Evolutionary conservation across 2,113 vertebrate genomes (phyloP), one percentile per base, ranked within the genome.

Genomic region (Dasyornis broadbenti): DNA sequence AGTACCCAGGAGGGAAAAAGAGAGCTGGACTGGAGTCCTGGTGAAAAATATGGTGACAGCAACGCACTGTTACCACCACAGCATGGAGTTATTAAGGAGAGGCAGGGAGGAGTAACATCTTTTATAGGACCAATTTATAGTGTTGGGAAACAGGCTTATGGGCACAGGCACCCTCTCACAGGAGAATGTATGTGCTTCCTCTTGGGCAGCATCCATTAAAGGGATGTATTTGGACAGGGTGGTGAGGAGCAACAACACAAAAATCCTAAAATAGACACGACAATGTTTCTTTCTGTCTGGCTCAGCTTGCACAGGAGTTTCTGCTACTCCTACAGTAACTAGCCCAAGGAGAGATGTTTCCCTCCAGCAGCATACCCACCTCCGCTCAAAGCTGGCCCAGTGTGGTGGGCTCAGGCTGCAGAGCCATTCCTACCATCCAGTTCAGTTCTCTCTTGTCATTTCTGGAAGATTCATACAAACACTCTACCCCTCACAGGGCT

Each of bases 121-220:
- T 93, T 92, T 92, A 93, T 39, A 42, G 76, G 79, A 78, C 21
- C 52, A 44, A 90, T 93, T 94, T 93, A 88, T 72, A 71, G 78
- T 15, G 47, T n/a, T 64, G 75, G 70, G 47, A 82, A 93, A 85
- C 57, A 90, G 78, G 53, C 78, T 92, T 64, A 87, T 6, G 16
- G 69, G 65, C 70, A 78, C 52, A 84, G 84, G 39, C 69, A 82
- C 39, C 35, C 85, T 81, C 64, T 84, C 28, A 3, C 73, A 78
- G 73, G 64, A 93, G 84, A 72, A 93, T 75, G 53, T 23, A 94
- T 95, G 75, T 56, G 70, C 78, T 85, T 85, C 70, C 92, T 82
- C 65, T 35, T 0, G 0, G 69, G 79, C 8, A 11, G 72, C 79
- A 93, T 64, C 83, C 81, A 94, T 96, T 96, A 81, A 81, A 89